phyloP scores from a whole-genome alignment of 2,888 invertebrate genomes.

The Lordiphosa andalusiaca region DNA sequence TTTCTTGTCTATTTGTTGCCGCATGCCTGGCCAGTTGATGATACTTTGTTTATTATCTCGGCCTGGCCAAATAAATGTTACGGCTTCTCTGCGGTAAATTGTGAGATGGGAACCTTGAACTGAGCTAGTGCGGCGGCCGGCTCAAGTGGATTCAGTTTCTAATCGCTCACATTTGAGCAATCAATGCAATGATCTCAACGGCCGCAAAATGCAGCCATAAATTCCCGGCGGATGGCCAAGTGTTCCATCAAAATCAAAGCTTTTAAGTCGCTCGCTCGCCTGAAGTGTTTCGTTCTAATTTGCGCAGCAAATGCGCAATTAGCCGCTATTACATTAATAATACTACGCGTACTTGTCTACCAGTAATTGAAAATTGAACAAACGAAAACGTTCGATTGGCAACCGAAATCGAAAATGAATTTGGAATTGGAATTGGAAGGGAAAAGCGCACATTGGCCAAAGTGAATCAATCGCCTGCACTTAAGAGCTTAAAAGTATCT shows the following conservation, averaged over 20 bases:
- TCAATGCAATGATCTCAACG: slow-evolving; percentile 51
- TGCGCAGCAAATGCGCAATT: slow-evolving; percentile 66
- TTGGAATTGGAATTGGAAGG: slow-evolving; percentile 50
- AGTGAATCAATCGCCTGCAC: slow-evolving; percentile 68
- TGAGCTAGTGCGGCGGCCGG: slow-evolving; percentile 15
- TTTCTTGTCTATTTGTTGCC: slow-evolving; percentile 64
- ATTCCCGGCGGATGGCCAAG: slow-evolving; percentile 45
- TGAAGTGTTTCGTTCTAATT: slow-evolving; percentile 68
- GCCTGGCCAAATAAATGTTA: slow-evolving; percentile 62
- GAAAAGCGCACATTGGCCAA: slow-evolving; percentile 67
- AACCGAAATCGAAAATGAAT: slow-evolving; percentile 30
- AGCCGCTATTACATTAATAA: slow-evolving; percentile 73
- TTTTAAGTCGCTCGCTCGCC: slow-evolving; percentile 55
- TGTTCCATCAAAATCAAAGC: slow-evolving; percentile 71
- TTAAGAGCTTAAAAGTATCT: slow-evolving; percentile 63
- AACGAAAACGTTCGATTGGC: slow-evolving; percentile 8
- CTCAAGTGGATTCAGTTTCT: slow-evolving; percentile 51
- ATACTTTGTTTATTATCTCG: slow-evolving; percentile 67
- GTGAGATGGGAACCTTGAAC: slow-evolving; percentile 45
- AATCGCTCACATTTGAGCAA: slow-evolving; percentile 45
- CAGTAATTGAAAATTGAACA: slow-evolving; percentile 29
- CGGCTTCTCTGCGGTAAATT: slow-evolving; percentile 54
- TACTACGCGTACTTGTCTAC: slow-evolving; percentile 65
- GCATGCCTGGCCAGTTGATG: slow-evolving; percentile 48
- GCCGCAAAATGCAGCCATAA: slow-evolving; percentile 56